Conservation (phyloP, 2,888 invertebrate genomes). For the Volucella inanis region DNA sequence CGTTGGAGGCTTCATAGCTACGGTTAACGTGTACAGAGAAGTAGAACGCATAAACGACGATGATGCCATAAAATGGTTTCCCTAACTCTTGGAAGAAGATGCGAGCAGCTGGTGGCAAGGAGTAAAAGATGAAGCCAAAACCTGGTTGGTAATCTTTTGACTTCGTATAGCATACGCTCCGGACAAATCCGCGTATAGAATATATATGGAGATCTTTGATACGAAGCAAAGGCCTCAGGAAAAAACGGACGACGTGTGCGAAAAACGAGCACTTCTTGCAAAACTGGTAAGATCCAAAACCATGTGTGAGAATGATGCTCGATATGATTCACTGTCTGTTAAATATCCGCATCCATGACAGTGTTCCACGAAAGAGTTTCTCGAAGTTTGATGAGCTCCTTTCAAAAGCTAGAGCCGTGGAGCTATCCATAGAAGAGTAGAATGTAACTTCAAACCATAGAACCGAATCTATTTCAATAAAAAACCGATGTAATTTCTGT, state of each 20-base stretch:
- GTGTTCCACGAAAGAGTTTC: too few relatives aligned
- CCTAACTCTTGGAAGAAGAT: constrained; percentile 61
- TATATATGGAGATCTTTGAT: constrained; percentile 80
- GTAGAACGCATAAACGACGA: constrained; percentile 61
- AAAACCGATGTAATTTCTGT: too few relatives aligned
- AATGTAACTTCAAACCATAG: too few relatives aligned
- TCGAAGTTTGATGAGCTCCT: too few relatives aligned
- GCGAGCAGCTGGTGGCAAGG: constrained; percentile 75
- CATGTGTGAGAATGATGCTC: too few relatives aligned
- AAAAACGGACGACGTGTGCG: not conserved
- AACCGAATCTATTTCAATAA: too few relatives aligned
- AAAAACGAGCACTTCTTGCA: too few relatives aligned
- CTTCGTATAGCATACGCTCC: constrained; percentile 74
- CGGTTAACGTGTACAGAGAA: constrained; percentile 62
- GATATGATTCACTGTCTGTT: too few relatives aligned
- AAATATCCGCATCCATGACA: too few relatives aligned
- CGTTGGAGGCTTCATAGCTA: constrained; percentile 61
- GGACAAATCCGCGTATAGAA: constrained; percentile 80
- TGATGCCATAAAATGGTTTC: constrained; percentile 65
- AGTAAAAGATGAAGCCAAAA: constrained; percentile 36
- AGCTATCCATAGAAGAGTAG: too few relatives aligned
- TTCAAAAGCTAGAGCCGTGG: too few relatives aligned
- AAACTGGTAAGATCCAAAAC: too few relatives aligned
- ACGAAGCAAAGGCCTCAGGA: constrained; percentile 75
- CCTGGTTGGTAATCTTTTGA: not conserved